A percentile compares a stretch with the other conserved stretches of the same genome.
Conservation (phyloP, 35 echinoderm and acorn worm species). For the Apostichopus parvimensis region DNA sequence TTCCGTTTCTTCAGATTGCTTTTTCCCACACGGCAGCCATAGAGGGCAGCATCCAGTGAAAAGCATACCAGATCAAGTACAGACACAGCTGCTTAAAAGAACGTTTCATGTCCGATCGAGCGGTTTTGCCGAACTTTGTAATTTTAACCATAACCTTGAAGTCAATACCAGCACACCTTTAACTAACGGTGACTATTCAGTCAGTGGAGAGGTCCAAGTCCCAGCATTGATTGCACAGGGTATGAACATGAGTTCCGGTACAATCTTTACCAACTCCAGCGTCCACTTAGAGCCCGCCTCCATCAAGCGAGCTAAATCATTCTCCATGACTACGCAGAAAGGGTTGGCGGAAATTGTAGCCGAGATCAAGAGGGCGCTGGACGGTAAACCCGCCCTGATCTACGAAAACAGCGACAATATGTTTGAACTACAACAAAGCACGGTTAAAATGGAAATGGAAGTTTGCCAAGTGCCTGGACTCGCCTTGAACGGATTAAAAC, state of each 20-base stretch:
- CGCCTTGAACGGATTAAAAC: conserved; percentile 82
- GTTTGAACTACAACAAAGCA: conserved; percentile 82
- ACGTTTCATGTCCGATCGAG: conserved; percentile 72
- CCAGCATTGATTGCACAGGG: conserved; percentile 73
- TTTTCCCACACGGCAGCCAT: conserved; percentile 12
- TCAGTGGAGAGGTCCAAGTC: conserved; percentile 43
- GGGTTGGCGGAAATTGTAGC: conserved; percentile 81
- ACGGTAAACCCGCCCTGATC: conserved; percentile 75
- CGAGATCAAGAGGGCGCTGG: conserved; percentile 87
- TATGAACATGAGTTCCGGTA: conserved; percentile 83
- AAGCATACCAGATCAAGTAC: conserved; percentile 59
- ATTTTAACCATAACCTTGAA: conserved; percentile 15
- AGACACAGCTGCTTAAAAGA: conserved; percentile 73
- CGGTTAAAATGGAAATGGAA: conserved; percentile 92
- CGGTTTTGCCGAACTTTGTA: conserved; percentile 62
- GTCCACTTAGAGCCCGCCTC: conserved; percentile 73
- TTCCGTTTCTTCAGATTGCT: neutral
- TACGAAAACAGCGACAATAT: conserved; percentile 91
- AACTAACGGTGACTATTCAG: conserved; percentile 47
- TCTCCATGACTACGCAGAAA: conserved; percentile 92
- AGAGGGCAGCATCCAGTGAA: conserved; percentile 57
- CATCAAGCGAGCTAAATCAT: conserved; percentile 89
- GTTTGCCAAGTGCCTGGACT: conserved; percentile 92
- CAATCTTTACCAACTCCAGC: conserved; percentile 72
- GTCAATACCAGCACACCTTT: conserved; percentile 52